Percentiles rank a stretch among this genome's conserved stretches.
Evolutionary conservation across 2,888 invertebrate genomes (phyloP).

Genomic region (Sphinx pinastri): DNA sequence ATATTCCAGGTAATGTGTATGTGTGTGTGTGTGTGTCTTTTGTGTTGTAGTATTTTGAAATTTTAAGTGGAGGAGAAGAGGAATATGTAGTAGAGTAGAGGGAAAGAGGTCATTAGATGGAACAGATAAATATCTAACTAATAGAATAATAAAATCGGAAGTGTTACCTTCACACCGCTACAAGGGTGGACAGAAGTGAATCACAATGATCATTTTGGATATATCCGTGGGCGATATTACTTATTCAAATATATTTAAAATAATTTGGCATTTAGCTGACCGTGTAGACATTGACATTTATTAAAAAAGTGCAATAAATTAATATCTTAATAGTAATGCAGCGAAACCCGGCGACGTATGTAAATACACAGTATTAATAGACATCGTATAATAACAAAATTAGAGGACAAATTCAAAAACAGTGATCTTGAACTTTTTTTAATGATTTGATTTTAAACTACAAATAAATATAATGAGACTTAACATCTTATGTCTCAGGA

Average conservation of each 20-base stretch:
- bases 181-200: slow-evolving; percentile 1
- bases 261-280: slow-evolving; percentile 10
- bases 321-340: neutral
- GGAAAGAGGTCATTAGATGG: too few species aligned
- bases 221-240: neutral
- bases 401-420: neutral
- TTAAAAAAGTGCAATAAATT: slow-evolving; percentile 13
- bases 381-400: neutral
- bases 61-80: too few species aligned
- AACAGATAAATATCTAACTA: too few species aligned
- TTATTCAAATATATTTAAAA: slow-evolving; percentile 10
- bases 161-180: neutral
- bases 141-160: neutral
- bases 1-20: too few species aligned
- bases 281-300: slow-evolving; percentile 9
- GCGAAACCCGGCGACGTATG: neutral
- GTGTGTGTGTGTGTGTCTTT: too few species aligned
- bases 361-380: too few species aligned
- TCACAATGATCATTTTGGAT: neutral
- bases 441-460: neutral
- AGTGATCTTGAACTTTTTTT: neutral
- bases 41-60: too few species aligned
- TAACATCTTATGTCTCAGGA: too few species aligned
- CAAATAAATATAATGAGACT: too few species aligned
- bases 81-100: too few species aligned